A percentile compares a stretch with the other conserved stretches of the same genome.
Conservation (phyloP, 1,140 invertebrate genomes). For the Eupristina koningsbergeri region DNA sequence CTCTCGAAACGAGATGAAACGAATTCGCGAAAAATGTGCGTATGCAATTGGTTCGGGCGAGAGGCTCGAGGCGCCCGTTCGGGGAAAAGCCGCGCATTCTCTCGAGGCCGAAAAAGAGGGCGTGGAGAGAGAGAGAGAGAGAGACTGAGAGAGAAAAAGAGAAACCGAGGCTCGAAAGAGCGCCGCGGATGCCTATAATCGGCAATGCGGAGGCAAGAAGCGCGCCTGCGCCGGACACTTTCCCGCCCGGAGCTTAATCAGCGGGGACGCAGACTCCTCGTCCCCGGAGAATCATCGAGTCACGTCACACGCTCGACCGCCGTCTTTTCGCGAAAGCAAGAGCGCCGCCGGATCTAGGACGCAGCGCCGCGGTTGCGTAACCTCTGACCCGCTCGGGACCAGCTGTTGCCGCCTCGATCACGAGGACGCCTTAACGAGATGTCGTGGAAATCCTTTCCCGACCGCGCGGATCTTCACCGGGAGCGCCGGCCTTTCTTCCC, state of each 20-base stretch:
- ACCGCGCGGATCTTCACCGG: not conserved
- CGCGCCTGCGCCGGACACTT: conserved; percentile 63
- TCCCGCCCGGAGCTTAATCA: conserved; percentile 43
- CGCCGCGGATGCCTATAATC: conserved; percentile 68
- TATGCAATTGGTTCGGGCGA: not conserved
- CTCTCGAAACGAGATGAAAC: not conserved
- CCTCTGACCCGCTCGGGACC: not conserved
- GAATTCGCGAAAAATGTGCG: not conserved
- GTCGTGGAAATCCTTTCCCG: too few species aligned
- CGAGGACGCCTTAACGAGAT: not conserved
- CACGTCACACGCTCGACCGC: not conserved
- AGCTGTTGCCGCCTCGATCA: not conserved
- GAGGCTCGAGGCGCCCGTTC: too few species aligned
- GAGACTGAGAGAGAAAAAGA: too few species aligned
- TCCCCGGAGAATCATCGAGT: not conserved
- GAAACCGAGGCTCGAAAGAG: not conserved
- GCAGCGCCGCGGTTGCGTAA: conserved; percentile 17
- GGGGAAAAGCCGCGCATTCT: not conserved
- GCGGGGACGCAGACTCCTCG: not conserved
- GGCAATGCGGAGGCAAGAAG: conserved; percentile 66
- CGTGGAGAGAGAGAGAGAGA: too few species aligned
- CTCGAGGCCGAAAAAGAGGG: not conserved
- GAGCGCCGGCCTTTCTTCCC: not conserved
- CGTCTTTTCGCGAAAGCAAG: not conserved
- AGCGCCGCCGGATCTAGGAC: not conserved